Conservation (phyloP, 1,140 invertebrate species). For the Anthonomus grandis region DNA sequence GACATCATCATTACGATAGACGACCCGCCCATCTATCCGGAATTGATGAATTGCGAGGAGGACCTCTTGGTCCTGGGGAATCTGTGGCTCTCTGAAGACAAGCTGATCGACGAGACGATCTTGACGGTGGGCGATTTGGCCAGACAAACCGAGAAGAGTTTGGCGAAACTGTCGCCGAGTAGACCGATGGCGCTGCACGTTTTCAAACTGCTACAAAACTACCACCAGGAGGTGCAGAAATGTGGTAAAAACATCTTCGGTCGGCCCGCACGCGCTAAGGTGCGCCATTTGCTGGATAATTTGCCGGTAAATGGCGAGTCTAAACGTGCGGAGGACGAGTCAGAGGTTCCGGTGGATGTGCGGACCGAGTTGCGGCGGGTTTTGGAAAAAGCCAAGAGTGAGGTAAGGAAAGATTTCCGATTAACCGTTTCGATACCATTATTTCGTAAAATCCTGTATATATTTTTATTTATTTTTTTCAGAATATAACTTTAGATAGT, state of each 20-base stretch:
- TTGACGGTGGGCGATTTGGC: constrained; percentile 54
- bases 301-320: not conserved
- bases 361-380: constrained; percentile 11
- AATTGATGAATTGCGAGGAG: constrained; percentile 28
- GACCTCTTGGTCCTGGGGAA: constrained; percentile 25
- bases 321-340: constrained; percentile 1
- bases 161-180: constrained; percentile 52
- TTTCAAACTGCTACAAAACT: constrained; percentile 28
- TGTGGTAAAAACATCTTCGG: not conserved
- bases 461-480: constrained; percentile 17
- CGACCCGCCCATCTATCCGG: constrained; percentile 29
- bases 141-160: constrained; percentile 51
- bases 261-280: no score
- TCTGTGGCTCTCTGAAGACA: constrained; percentile 23
- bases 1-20: constrained; percentile 10
- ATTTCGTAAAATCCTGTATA: no score
- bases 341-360: constrained; percentile 9
- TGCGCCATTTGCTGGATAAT: not conserved
- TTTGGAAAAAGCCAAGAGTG: constrained; percentile 18
- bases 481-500: constrained; percentile 23
- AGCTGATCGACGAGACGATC: constrained; percentile 35
- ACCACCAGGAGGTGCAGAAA: constrained; percentile 17
- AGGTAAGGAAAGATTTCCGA: constrained; percentile 20
- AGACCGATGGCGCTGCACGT: constrained; percentile 26
- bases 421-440: not conserved